Percentiles rank a stretch among this genome's conserved stretches.
These are phyloP conservation scores for Ptychodera flava DNA, from an alignment of 35 echinoderm and acorn worm genomes.

Conservation along the genomic window DNA sequence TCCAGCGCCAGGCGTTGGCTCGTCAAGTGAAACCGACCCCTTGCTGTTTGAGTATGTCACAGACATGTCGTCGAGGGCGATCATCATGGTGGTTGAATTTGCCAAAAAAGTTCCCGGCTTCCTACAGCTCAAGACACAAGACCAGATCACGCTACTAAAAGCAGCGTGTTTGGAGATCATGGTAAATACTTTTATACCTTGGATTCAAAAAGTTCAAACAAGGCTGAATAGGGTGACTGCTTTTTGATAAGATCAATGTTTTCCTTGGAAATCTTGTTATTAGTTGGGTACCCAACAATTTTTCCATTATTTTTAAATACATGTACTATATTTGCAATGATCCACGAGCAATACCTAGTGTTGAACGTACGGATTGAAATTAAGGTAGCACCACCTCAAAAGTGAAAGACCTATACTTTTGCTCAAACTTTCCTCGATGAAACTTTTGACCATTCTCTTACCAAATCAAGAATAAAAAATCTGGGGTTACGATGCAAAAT, in stretches of 20 bases:
- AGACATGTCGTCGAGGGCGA: conserved; percentile 79
- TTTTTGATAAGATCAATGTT: neutral
- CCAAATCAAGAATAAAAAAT: no score
- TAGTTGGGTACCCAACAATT: no score
- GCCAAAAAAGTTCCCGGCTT: conserved; percentile 96
- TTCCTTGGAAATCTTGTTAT: neutral
- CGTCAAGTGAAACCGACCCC: conserved; percentile 51
- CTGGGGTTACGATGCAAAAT: no score
- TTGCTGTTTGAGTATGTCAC: conserved; percentile 82
- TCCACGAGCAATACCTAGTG: neutral
- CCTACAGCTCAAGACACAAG: conserved; percentile 60
- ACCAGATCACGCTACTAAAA: conserved; percentile 97
- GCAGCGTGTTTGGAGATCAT: conserved; percentile 95
- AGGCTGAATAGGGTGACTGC: neutral
- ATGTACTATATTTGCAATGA: neutral
- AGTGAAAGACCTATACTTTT: no score
- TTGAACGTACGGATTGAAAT: neutral
- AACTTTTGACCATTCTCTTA: no score
- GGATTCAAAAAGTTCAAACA: neutral
- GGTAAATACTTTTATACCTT: conserved; percentile 37
- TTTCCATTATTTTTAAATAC: neutral
- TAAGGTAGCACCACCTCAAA: no score
- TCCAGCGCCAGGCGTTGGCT: neutral
- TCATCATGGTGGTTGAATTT: conserved; percentile 99
- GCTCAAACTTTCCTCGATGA: no score